A percentile compares a stretch with the other conserved stretches of the same genome.
These are phyloP conservation scores for Drosophila lini DNA, from an alignment of 1,140 invertebrate species.

Conservation along the genomic window DNA sequence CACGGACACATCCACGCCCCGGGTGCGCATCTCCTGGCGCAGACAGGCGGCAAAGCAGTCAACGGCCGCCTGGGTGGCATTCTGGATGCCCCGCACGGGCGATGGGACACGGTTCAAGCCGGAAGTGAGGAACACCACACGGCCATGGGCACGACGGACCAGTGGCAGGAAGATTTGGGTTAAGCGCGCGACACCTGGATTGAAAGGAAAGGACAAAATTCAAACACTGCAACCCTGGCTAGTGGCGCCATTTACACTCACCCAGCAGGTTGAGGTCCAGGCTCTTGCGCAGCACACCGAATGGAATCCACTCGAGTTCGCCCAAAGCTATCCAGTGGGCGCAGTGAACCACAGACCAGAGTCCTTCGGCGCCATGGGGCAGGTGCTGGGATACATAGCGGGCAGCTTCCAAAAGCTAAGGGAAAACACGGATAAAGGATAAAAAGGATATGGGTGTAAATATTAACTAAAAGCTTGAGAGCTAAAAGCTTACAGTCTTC, in stretches of 20 bases:
- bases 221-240: background rate
- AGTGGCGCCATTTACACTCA: slow-evolving; percentile 45
- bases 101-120: slow-evolving; percentile 91
- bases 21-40: slow-evolving; percentile 91
- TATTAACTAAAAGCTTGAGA: slow-evolving; percentile 21
- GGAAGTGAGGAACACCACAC: slow-evolving; percentile 88
- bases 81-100: slow-evolving; percentile 91
- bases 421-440: background rate
- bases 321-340: slow-evolving; percentile 94
- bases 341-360: slow-evolving; percentile 96
- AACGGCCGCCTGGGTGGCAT: slow-evolving; percentile 90
- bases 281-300: slow-evolving; percentile 89
- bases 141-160: slow-evolving; percentile 89
- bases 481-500: slow-evolving; percentile 85
- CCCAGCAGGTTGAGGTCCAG: slow-evolving; percentile 91
- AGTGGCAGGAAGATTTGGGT: slow-evolving; percentile 93
- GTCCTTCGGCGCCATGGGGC: slow-evolving; percentile 90
- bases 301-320: slow-evolving; percentile 94
- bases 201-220: slow-evolving; percentile 11
- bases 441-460: slow-evolving; percentile 6
- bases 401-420: slow-evolving; percentile 89
- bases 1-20: slow-evolving; percentile 90
- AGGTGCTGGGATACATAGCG: slow-evolving; percentile 91
- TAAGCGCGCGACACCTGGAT: slow-evolving; percentile 89
- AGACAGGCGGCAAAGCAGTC: slow-evolving; percentile 93